Evolutionary conservation across 2,113 vertebrate species (phyloP).

Genomic region (Hippocampus comes): DNA sequence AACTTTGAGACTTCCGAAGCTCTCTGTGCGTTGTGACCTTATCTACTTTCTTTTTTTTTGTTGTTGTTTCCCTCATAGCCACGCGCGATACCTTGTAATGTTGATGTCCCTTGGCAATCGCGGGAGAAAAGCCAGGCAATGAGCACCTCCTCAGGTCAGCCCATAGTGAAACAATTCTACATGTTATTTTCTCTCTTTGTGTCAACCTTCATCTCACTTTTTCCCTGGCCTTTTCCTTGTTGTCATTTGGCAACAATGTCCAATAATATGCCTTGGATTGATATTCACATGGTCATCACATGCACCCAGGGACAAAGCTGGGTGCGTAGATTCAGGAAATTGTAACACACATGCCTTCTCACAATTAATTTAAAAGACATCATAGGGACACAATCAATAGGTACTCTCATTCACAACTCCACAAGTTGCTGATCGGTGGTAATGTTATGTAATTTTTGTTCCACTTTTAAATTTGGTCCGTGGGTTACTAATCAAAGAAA

Average conservation of each 20-base stretch:
- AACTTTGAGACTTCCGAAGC: constrained; percentile 14
- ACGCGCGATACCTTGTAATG: constrained; percentile 49
- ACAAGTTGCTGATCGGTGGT: neutral
- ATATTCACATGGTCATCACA: constrained; percentile 20
- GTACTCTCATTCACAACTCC: neutral
- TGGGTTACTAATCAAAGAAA: no score
- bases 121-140: constrained; percentile 23
- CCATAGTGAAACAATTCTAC: constrained; percentile 26
- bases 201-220: neutral
- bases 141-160: constrained; percentile 56
- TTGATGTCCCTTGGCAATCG: constrained; percentile 38
- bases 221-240: neutral
- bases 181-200: constrained; percentile 1
- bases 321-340: neutral
- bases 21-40: constrained; percentile 37
- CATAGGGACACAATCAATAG: neutral
- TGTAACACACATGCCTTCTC: constrained; percentile 3
- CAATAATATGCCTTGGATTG: constrained; percentile 7
- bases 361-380: neutral
- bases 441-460: neutral
- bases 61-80: constrained; percentile 5
- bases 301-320: neutral
- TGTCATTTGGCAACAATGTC: constrained; percentile 11
- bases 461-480: no score
- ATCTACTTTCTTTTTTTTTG: neutral